These are phyloP conservation scores for Hypomecis atomaria DNA, from an alignment of 2,888 invertebrate genomes.

Conservation along the genomic window DNA sequence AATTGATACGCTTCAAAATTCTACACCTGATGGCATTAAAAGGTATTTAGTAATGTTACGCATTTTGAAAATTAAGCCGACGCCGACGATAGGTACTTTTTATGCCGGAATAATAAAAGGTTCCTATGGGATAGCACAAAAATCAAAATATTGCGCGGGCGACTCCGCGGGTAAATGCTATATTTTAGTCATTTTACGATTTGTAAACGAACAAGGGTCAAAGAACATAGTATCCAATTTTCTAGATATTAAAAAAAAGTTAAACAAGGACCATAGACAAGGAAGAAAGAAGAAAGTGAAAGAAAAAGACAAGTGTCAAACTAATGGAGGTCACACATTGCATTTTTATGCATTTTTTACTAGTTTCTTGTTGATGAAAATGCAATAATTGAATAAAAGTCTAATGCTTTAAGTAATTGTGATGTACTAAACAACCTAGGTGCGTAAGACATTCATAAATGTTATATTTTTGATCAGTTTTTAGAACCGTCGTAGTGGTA, in stretches of 20 bases:
- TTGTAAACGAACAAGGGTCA: no score
- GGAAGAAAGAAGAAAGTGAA: conserved; percentile 55
- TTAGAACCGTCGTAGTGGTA: conserved; percentile 50
- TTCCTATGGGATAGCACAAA: no score
- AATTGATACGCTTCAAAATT: no score
- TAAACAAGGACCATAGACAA: conserved; percentile 22
- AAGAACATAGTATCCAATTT: not conserved
- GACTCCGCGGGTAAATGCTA: no score
- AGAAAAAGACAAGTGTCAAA: conserved; percentile 76
- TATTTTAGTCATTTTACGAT: no score
- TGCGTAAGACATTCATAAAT: conserved; percentile 44
- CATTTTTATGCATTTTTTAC: conserved; percentile 76
- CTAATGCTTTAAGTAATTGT: conserved; percentile 51
- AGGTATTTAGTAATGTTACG: no score
- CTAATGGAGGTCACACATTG: conserved; percentile 81
- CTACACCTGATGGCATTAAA: no score
- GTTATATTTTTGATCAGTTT: conserved; percentile 34
- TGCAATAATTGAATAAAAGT: conserved; percentile 49
- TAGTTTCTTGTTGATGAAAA: conserved; percentile 42
- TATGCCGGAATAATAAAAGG: no score
- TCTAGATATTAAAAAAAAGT: no score
- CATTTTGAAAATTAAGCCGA: no score
- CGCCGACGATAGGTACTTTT: no score
- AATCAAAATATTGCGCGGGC: no score
- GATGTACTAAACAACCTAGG: conserved; percentile 56